Evolutionary conservation across 2,888 invertebrate species (phyloP).

Genomic region (Exocentrus adspersus): DNA sequence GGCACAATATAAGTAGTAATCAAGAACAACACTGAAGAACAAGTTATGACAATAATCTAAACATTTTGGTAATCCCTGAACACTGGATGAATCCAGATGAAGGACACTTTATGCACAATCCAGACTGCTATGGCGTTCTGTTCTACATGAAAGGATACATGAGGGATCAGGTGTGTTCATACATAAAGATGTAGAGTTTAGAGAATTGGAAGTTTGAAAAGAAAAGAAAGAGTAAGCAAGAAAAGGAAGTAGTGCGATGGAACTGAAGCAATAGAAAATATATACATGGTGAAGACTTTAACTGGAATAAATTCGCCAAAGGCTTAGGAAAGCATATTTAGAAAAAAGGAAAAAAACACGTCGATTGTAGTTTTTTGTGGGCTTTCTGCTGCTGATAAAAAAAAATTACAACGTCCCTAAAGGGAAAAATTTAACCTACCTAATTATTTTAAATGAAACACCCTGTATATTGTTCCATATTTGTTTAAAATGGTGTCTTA

Average conservation of each 20-base stretch:
- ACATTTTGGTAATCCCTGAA: not conserved
- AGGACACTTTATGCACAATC: not conserved
- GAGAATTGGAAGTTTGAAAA: not conserved
- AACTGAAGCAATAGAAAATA: not conserved
- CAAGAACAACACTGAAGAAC: not conserved
- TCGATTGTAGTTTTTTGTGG: too few relatives aligned
- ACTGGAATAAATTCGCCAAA: too few relatives aligned
- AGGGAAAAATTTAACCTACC: too few relatives aligned
- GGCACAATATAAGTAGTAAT: not conserved
- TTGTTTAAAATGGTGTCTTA: too few relatives aligned
- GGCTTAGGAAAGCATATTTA: too few relatives aligned
- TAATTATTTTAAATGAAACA: too few relatives aligned
- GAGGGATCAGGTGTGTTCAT: not conserved
- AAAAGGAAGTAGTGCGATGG: not conserved
- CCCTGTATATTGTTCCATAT: too few relatives aligned
- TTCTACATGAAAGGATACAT: not conserved
- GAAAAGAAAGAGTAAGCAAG: not conserved
- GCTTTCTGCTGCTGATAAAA: too few relatives aligned
- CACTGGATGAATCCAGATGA: slow-evolving; percentile 2
- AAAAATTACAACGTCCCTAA: too few relatives aligned
- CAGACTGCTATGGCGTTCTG: not conserved
- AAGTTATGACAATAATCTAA: slow-evolving; percentile 1
- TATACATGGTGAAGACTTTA: too few relatives aligned
- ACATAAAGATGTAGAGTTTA: not conserved
- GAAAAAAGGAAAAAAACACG: too few relatives aligned